Evolutionary conservation across 2,797 vertebrate species (phyloP).

Genomic region (Zalophus californianus): DNA sequence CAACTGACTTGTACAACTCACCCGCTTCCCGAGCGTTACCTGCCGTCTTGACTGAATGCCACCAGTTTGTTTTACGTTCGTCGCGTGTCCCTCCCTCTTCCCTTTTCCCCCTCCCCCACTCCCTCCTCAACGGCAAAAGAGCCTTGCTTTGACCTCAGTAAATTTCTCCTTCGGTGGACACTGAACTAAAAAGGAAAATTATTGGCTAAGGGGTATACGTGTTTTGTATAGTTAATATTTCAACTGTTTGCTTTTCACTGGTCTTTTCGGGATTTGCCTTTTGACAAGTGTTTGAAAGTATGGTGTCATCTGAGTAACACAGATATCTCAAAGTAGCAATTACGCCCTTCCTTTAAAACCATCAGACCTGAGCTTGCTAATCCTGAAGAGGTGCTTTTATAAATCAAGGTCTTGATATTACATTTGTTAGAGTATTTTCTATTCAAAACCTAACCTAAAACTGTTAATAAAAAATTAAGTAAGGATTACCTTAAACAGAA

Average conservation of each 20-base stretch:
- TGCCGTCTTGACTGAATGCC: not conserved
- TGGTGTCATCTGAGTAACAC: constrained; percentile 82
- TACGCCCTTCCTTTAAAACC: constrained; percentile 69
- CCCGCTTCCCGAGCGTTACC: constrained; percentile 19
- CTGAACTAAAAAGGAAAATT: constrained; percentile 83
- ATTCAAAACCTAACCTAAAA: not conserved
- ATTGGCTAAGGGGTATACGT: constrained; percentile 75
- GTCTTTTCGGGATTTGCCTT: constrained; percentile 83
- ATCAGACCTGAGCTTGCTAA: constrained; percentile 56
- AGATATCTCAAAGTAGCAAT: constrained; percentile 84
- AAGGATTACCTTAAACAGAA: constrained; percentile 25
- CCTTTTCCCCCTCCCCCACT: constrained; percentile 52
- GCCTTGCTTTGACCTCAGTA: constrained; percentile 83
- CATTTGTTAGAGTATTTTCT: constrained; percentile 11
- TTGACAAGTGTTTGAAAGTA: constrained; percentile 83
- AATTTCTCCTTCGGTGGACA: constrained; percentile 84
- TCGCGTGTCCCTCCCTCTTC: constrained; percentile 70
- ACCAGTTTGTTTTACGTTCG: constrained; percentile 39
- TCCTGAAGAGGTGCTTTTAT: constrained; percentile 45
- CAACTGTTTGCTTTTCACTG: constrained; percentile 80
- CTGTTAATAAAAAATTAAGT: not conserved
- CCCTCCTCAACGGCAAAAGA: constrained; percentile 76
- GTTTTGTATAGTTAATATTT: constrained; percentile 80
- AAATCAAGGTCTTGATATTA: constrained; percentile 40
- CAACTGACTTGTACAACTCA: constrained; percentile 22